phyloP scores from a whole-genome alignment of 2,888 invertebrate species.

The Poecilobothrus nobilitatus region DNA sequence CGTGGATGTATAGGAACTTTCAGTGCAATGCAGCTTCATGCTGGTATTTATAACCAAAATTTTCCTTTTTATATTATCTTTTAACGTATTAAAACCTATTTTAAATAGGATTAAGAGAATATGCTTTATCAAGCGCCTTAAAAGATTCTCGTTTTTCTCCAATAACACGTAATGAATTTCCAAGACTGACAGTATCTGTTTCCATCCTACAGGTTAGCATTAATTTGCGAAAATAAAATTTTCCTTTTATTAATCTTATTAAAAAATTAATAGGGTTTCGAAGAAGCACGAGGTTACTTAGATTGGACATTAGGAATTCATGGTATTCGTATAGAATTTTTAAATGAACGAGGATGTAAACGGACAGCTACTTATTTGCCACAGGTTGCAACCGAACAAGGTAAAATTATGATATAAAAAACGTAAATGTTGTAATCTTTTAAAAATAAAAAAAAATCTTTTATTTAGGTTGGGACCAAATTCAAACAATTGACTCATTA shows the following conservation, averaged over 20 bases:
- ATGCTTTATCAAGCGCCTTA: slow-evolving; percentile 95
- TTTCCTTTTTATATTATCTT: neutral
- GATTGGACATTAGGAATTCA: slow-evolving; percentile 98
- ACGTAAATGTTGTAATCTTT: neutral
- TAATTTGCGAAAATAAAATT: neutral
- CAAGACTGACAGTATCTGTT: slow-evolving; percentile 87
- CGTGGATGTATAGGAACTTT: slow-evolving; percentile 99
- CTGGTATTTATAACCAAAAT: slow-evolving; percentile 47
- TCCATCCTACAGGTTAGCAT: slow-evolving; percentile 69
- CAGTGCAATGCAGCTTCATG: slow-evolving; percentile 90
- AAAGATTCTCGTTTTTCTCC: slow-evolving; percentile 95
- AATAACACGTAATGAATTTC: slow-evolving; percentile 86
- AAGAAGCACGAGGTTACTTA: slow-evolving; percentile 86
- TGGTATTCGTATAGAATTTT: slow-evolving; percentile 96
- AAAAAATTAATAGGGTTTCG: slow-evolving; percentile 58
- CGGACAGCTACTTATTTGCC: slow-evolving; percentile 97
- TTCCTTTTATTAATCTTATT: neutral
- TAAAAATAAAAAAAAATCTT: neutral
- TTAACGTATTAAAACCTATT: neutral
- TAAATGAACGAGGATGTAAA: slow-evolving; percentile 85
- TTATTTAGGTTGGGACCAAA: slow-evolving; percentile 91
- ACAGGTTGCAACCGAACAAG: slow-evolving; percentile 97
- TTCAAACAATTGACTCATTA: slow-evolving; percentile 95
- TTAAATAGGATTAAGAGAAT: slow-evolving; percentile 64
- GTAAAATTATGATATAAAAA: slow-evolving; percentile 44